These are phyloP conservation scores for Lobophora halterata DNA, from an alignment of 2,888 invertebrate species.

Conservation along the genomic window DNA sequence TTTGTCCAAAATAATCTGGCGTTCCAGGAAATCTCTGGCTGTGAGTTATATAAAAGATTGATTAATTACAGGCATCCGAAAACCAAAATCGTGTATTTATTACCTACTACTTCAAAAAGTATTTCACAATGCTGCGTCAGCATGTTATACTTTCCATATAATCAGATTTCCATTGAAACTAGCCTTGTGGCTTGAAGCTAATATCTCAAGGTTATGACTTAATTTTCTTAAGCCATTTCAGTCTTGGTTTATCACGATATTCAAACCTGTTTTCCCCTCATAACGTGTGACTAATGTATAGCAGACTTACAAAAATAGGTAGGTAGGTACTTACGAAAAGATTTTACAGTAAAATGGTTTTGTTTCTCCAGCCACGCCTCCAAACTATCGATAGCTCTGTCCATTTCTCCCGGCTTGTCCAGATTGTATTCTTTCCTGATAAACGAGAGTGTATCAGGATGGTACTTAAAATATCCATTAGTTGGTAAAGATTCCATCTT, in stretches of 20 bases:
- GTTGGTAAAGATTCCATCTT: conserved; percentile 24
- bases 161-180: no score
- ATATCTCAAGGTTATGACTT: no score
- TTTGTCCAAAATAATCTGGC: conserved; percentile 35
- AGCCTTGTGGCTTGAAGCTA: no score
- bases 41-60: conserved; percentile 13
- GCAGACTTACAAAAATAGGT: no score
- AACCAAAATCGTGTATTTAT: no score
- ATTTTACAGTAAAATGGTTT: conserved; percentile 32
- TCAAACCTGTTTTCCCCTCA: no score
- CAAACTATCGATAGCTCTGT: conserved; percentile 38
- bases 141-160: no score
- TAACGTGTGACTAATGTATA: no score
- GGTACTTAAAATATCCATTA: conserved; percentile 30
- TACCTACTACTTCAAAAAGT: not conserved
- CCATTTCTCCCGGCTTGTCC: conserved; percentile 38
- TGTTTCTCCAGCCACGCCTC: conserved; percentile 44
- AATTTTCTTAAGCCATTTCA: no score
- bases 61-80: no score
- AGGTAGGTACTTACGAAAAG: conserved; percentile 32
- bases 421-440: conserved; percentile 35
- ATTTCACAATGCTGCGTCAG: no score
- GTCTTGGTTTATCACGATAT: no score
- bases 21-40: conserved; percentile 34
- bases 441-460: conserved; percentile 33